These are phyloP conservation scores for Machimus atricapillus DNA, from an alignment of 2,888 invertebrate species.

Conservation along the genomic window DNA sequence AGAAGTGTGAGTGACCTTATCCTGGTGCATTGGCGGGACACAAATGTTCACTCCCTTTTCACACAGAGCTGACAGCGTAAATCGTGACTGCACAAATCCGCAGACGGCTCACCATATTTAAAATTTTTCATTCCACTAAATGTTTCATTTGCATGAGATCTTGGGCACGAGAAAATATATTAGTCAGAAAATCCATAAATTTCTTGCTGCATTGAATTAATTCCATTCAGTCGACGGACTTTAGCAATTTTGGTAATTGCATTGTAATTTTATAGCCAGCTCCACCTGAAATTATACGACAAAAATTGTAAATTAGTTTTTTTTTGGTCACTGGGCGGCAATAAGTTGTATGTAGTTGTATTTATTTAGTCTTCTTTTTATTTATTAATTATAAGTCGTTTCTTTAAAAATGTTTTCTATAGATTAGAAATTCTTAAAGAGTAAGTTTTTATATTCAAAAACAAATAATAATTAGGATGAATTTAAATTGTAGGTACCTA, in stretches of 20 bases:
- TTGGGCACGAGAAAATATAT: not conserved
- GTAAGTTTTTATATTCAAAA: too few species aligned
- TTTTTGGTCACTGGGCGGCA: too few species aligned
- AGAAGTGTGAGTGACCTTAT: not conserved
- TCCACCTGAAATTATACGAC: not conserved
- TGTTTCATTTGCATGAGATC: not conserved
- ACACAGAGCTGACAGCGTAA: not conserved
- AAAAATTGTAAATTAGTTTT: too few species aligned
- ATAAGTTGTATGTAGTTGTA: too few species aligned
- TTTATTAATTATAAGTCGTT: too few species aligned
- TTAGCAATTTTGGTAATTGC: not conserved
- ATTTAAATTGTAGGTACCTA: too few species aligned
- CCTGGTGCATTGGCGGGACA: constrained; percentile 22
- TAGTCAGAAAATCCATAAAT: not conserved
- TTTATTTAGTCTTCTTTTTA: too few species aligned
- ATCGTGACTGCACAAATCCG: not conserved
- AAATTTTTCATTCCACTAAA: not conserved
- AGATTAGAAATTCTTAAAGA: too few species aligned
- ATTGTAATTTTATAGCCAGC: not conserved
- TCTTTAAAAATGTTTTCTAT: too few species aligned
- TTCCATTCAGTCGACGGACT: not conserved
- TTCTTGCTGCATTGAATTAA: not conserved
- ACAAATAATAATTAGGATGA: too few species aligned
- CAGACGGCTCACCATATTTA: not conserved
- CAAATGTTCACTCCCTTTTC: not conserved